Conservation (phyloP, 1,140 invertebrate genomes). For the Trachymyrmex cornetzi region DNA sequence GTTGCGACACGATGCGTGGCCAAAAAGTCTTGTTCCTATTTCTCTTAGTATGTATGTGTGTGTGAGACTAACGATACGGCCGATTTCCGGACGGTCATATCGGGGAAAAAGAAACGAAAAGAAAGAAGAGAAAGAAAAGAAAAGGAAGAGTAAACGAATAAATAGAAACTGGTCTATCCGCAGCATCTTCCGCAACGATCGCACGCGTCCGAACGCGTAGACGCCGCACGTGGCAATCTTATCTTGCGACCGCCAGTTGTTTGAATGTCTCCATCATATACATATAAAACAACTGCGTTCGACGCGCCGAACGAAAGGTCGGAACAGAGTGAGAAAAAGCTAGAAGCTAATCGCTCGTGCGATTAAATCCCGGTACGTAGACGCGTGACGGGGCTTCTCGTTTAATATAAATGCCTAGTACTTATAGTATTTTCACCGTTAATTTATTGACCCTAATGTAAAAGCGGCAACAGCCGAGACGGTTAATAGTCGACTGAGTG, state of each 20-base stretch:
- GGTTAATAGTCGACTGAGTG: conserved; percentile 17
- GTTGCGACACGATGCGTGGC: conserved; percentile 69
- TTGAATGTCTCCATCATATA: conserved; percentile 51
- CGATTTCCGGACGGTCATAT: conserved; percentile 56
- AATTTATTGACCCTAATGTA: conserved; percentile 80
- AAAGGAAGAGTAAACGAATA: conserved; percentile 27
- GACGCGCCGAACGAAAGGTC: conserved; percentile 53
- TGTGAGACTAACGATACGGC: conserved; percentile 52
- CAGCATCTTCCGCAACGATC: conserved; percentile 38
- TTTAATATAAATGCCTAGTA: conserved; percentile 78
- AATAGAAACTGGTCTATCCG: conserved; percentile 37
- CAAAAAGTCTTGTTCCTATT: conserved; percentile 79
- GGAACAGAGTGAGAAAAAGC: conserved; percentile 58
- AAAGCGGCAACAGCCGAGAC: conserved; percentile 30
- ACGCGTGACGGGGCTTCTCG: conserved; percentile 66
- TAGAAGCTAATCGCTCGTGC: conserved; percentile 53
- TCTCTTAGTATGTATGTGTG: conserved; percentile 71
- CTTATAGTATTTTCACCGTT: conserved; percentile 84
- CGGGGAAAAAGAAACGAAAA: conserved; percentile 27
- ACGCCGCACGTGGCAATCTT: conserved; percentile 45
- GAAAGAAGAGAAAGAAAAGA: not conserved
- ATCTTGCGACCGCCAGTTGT: conserved; percentile 60
- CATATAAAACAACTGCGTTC: conserved; percentile 41
- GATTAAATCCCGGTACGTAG: conserved; percentile 54
- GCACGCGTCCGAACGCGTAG: conserved; percentile 21